Base-by-base conservation (phyloP, 2,888 invertebrate genomes). In the Tortricodes alternella region DNA sequence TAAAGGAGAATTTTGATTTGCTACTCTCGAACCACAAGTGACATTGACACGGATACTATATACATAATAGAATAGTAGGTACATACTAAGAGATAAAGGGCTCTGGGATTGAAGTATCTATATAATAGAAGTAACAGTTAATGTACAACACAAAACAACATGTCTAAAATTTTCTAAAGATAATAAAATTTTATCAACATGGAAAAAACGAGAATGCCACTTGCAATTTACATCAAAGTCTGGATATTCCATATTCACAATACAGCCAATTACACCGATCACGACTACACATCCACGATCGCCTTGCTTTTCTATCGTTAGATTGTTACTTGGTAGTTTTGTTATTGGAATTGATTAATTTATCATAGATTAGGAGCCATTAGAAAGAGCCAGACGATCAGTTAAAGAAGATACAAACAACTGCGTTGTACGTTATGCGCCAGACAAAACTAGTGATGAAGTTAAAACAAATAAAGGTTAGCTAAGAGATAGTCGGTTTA, bases 381-480 rank as follows among this genome's bases (percentile, higher is more conserved):
- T 67, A 69, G 65, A 73, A 71, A 76, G 67, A 76, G 70, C 66
- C 73, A 75, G 73, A 67, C 68, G 67, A 67, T 66, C 55, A 59
- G 56, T 63, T 46, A 67, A 44, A 68, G 65, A 68, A 62, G 65
- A 59, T 44, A 61, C 24, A 44, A 62, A 70, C 65, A 80, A 83
- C 83, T 83, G 83, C 83, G 72, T 83, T 83, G 81, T 82, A 82
- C 83, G 65, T 73, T 61, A 67, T 59, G 61, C 69, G 70, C 68
- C 65, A 68, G 70, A 70, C 67, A 71, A 76, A 76, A 74, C 58
- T 63, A 16, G 21, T 32, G n/a, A 19, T 27, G n/a, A 24, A 11
- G 29, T 44, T 18, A 21, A 39, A 5, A 34, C 15, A 16, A 19
- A 7, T n/a, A 4, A 5, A 37, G 13, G 11, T 34, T 29, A 0